Base-by-base conservation (phyloP, 2,113 vertebrate species). In the Maccullochella peelii region DNA sequence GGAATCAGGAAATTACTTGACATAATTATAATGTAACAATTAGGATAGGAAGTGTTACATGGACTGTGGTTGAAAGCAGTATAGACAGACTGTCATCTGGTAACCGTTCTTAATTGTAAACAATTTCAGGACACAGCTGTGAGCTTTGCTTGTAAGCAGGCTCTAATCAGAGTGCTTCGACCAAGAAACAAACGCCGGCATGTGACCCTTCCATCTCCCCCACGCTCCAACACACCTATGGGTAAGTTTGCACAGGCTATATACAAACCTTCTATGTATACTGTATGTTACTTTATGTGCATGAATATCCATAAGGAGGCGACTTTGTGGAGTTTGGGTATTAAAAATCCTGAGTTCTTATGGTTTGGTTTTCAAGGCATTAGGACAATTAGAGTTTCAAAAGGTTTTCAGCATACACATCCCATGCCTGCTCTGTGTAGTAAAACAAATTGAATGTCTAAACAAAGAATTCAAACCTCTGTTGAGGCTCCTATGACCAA, bases 121-220 rank as follows among this genome's bases (percentile, higher is more conserved):
- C 30, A 73, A 62, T 92, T 92, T 11, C 84, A 99, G 98, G 98
- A 99, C 85, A 97, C 97, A 6, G 94, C 97, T 25, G 98, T 99
- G 91, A 99, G 98, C 95, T 99, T 99, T 88, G 98, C 98, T 73
- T 99, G 98, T 94, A 99, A 99, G 90, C 98, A 99, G 95, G 98
- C 98, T 73, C 91, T 99, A 58, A 99, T 99, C 90, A 96, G 98
- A 87, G 98, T 99, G 67, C 95, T 99, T 67, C 95, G 98, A 62
- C 98, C 98, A 6, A 95, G 98, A 91, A 99, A 98, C 94, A 99
- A 99, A 80, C 94, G 97, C 30, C 95, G 98, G 47, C 98, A 99
- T 0, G 97, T 99, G 84, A 99, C 98, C 0, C 92, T 99, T 89
- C 98, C 98, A 0, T 99, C 98, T 6, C 99, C 98, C 1, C 98